Evolutionary conservation across 2,888 invertebrate species (phyloP).

Genomic region (Crossocerus cetratus): DNA sequence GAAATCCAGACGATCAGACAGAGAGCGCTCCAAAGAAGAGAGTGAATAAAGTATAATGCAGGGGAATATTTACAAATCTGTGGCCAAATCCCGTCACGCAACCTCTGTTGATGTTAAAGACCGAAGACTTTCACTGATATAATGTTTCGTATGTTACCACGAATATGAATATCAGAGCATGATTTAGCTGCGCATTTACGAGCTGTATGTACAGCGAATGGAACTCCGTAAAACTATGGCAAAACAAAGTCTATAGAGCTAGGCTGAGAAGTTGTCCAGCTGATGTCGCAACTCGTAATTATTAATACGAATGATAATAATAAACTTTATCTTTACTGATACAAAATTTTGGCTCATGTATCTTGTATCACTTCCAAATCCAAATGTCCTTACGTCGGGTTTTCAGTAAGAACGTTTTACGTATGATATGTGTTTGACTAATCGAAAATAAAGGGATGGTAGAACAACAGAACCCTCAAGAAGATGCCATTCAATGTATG

Average conservation of each 20-base stretch:
- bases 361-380: background rate
- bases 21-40: constrained; percentile 81
- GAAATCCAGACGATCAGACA: constrained; percentile 84
- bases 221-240: background rate
- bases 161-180: constrained; percentile 13
- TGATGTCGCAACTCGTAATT: constrained; percentile 13
- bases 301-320: constrained; percentile 34
- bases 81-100: constrained; percentile 11
- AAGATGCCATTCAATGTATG: constrained; percentile 74
- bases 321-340: constrained; percentile 43
- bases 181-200: constrained; percentile 5
- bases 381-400: no score
- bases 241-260: background rate
- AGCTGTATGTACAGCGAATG: background rate
- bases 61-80: constrained; percentile 5
- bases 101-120: background rate
- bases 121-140: constrained; percentile 16
- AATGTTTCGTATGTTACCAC: constrained; percentile 22
- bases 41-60: constrained; percentile 79
- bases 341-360: background rate
- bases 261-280: background rate
- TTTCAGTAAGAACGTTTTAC: no score
- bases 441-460: background rate
- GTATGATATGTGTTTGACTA: no score
- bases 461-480: constrained; percentile 31